Evolutionary conservation across 92 coral and sea anemone species (phyloP), one percentile per base, ranked within the genome.

Genomic region (Siderastrea radians): DNA sequence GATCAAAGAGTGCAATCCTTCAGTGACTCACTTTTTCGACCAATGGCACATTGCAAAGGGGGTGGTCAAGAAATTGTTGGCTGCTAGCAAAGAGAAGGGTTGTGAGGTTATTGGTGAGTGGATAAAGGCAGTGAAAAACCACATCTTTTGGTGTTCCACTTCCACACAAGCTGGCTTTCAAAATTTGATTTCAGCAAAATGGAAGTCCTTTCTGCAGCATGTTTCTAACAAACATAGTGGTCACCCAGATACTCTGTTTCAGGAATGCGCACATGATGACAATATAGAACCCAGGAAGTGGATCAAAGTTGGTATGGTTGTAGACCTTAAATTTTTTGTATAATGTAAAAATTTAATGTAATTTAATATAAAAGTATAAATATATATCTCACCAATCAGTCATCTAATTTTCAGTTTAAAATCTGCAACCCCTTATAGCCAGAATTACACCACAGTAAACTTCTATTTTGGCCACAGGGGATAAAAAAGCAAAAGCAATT

Each of bases 51-150:
- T 87, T 14, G 80, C 86, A 12, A 87, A 87, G 45, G 84, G 81
- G 43, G 38, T 87, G 46, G 81, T 60, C 9, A 87, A 87, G 73
- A 87, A 80, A 79, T 49, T 80, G 58, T 71, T 87, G 64, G 84
- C 86, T 54, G 86, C 91, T 17, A 87, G 86, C 91, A 87, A 87
- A 55, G 60, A 16, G 55, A 87, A 87, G 68, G 91, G 86, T n/a
- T 87, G 86, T 73, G 86, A 87, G 26, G 63, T 73, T n/a, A 88
- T 80, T 72, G 61, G 67, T 8, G 26, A 81, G 9, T 88, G 91
- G 91, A 45, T 88, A 10, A 54, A 75, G 55, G 91, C 91, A 7
- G 82, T 88, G 3, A 80, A 81, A 65, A 81, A 87, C 11, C 86
- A 87, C 72, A 80, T 80, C 70, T 87, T 70, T 63, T 87, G 86